Conservation (phyloP, 1,140 invertebrate species). For the Ylistrum balloti region DNA sequence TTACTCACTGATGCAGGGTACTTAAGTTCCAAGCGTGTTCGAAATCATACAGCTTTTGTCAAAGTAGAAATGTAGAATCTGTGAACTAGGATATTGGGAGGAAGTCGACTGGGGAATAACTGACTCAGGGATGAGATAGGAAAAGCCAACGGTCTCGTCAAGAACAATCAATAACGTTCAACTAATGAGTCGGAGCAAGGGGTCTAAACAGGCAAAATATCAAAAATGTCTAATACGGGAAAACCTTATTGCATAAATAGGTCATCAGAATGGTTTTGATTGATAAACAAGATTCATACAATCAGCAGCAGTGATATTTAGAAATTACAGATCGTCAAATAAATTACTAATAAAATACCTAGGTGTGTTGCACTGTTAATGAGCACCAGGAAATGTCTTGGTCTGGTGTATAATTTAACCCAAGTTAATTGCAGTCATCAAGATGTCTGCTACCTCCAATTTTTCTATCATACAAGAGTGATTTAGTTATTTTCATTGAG, state of each 20-base stretch:
- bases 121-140: conserved; percentile 4
- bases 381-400: neutral
- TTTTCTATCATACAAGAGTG: neutral
- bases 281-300: neutral
- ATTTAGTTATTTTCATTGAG: neutral
- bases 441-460: neutral
- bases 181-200: neutral
- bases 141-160: conserved; percentile 30
- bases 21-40: neutral
- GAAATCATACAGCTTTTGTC: conserved; percentile 20
- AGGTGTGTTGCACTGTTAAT: too few relatives aligned
- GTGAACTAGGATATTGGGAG: neutral
- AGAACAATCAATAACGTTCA: neutral
- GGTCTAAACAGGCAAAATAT: conserved; percentile 16
- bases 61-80: conserved; percentile 5
- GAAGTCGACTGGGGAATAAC: neutral
- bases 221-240: neutral
- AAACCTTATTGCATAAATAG: neutral
- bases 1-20: neutral
- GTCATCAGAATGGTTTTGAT: neutral
- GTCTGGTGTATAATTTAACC: neutral
- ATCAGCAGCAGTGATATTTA: neutral
- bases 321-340: neutral
- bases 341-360: too few relatives aligned
- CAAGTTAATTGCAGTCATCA: neutral